Conservation (phyloP, 2,888 invertebrate genomes). For the Myopa testacea region DNA sequence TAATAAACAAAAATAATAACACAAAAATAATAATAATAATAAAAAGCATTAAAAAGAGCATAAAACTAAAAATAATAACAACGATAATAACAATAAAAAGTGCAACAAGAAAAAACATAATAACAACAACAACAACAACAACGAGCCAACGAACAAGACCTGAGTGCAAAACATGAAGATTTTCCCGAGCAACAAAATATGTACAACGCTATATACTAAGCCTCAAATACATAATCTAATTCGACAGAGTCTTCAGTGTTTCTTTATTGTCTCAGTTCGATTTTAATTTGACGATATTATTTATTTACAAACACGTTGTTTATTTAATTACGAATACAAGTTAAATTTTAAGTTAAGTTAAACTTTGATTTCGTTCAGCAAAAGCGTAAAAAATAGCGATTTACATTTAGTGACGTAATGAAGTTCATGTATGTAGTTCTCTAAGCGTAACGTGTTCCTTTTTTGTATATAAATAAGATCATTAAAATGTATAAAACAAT, state of each 20-base stretch:
- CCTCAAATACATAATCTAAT: no score
- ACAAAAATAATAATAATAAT: slow-evolving; percentile 4
- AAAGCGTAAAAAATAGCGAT: slow-evolving; percentile 55
- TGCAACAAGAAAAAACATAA: slow-evolving; percentile 44
- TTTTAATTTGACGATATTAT: background rate
- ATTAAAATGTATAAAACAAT: background rate
- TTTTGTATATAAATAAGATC: slow-evolving; percentile 60
- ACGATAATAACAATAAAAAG: background rate
- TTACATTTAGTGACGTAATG: slow-evolving; percentile 56
- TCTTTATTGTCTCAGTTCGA: background rate
- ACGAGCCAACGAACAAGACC: slow-evolving; percentile 42
- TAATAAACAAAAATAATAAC: slow-evolving; percentile 39
- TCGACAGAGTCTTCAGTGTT: background rate
- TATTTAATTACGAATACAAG: background rate
- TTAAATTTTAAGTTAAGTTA: slow-evolving; percentile 42
- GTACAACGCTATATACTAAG: no score
- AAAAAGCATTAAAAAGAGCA: background rate
- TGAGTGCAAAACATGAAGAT: slow-evolving; percentile 40
- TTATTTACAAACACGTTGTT: background rate
- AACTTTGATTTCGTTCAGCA: slow-evolving; percentile 41
- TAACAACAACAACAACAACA: slow-evolving; percentile 46
- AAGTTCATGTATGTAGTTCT: background rate
- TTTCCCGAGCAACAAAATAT: slow-evolving; percentile 8
- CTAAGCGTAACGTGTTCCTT: slow-evolving; percentile 56
- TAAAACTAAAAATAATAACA: background rate